Percentiles rank a stretch among this genome's conserved stretches.
Conservation (phyloP, 53 echinoderm and acorn worm genomes). For the Hippasteria phrygiana region DNA sequence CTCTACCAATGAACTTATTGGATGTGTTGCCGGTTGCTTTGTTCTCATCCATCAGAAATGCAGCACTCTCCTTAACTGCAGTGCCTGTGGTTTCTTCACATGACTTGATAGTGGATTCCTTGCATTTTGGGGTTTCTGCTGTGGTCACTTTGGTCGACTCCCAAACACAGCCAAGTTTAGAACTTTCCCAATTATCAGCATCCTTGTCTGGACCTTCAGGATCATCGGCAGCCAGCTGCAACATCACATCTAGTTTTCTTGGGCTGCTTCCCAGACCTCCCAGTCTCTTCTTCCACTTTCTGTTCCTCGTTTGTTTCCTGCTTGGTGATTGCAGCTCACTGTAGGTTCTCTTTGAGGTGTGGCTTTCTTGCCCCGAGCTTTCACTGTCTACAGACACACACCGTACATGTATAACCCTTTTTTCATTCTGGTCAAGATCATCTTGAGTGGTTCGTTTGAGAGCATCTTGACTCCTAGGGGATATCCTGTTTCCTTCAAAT, state of each 20-base stretch:
- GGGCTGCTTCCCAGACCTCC: not conserved
- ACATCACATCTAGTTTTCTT: not conserved
- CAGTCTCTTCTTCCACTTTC: constrained; percentile 18
- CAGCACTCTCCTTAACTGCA: not conserved
- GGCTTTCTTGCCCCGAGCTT: constrained; percentile 59
- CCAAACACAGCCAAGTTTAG: not conserved
- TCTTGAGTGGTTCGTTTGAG: not conserved
- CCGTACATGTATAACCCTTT: not conserved
- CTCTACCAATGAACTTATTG: not conserved
- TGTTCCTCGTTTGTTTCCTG: constrained; percentile 8
- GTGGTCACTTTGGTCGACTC: not conserved
- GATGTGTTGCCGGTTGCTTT: not conserved
- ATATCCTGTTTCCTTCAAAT: not conserved
- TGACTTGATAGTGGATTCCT: not conserved
- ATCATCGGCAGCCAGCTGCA: not conserved
- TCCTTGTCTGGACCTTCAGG: not conserved
- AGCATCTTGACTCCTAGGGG: not conserved
- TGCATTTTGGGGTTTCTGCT: not conserved
- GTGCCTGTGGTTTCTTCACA: not conserved
- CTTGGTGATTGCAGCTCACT: constrained; percentile 65
- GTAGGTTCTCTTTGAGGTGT: constrained; percentile 76
- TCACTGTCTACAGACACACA: not conserved
- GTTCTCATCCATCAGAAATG: not conserved
- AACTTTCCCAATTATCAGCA: not conserved
- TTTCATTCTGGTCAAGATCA: not conserved